phyloP scores from a whole-genome alignment of 2,113 vertebrate species.

The Lepus europaeus region DNA sequence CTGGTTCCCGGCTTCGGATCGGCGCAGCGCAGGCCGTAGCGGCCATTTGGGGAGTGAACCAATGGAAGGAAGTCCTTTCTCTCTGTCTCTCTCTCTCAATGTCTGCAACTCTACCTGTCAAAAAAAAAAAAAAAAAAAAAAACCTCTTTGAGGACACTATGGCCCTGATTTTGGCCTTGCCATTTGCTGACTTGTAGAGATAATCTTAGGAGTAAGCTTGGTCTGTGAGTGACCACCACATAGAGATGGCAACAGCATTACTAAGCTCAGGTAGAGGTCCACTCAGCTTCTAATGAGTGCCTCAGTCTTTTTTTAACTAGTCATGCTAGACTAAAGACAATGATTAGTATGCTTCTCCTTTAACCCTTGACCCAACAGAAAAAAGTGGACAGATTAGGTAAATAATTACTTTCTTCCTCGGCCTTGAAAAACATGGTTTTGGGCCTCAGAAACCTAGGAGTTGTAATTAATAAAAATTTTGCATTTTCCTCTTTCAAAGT shows the following conservation, averaged over 20 bases:
- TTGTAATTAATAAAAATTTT: conserved; percentile 9
- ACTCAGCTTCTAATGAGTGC: not conserved
- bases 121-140: too few relatives aligned
- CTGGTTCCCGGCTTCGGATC: too few relatives aligned
- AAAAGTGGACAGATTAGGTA: conserved; percentile 45
- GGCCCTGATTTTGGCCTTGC: not conserved
- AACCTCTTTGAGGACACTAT: not conserved
- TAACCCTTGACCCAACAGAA: conserved; percentile 41
- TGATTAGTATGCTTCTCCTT: not conserved
- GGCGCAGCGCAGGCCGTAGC: too few relatives aligned
- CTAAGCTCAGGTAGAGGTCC: not conserved
- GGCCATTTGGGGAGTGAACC: too few relatives aligned
- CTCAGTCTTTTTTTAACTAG: not conserved
- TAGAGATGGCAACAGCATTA: not conserved
- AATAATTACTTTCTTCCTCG: conserved; percentile 68
- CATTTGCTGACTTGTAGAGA: not conserved
- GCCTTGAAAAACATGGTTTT: not conserved
- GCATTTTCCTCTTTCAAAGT: conserved; percentile 19
- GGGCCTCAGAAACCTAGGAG: not conserved
- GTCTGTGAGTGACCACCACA: not conserved
- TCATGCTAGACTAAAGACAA: conserved; percentile 2
- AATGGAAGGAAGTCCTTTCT: too few relatives aligned
- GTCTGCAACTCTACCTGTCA: too few relatives aligned
- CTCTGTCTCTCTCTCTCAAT: too few relatives aligned
- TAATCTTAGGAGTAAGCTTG: not conserved